These are phyloP conservation scores for Chloromyia formosa DNA, from an alignment of 2,888 invertebrate genomes.

Conservation along the genomic window DNA sequence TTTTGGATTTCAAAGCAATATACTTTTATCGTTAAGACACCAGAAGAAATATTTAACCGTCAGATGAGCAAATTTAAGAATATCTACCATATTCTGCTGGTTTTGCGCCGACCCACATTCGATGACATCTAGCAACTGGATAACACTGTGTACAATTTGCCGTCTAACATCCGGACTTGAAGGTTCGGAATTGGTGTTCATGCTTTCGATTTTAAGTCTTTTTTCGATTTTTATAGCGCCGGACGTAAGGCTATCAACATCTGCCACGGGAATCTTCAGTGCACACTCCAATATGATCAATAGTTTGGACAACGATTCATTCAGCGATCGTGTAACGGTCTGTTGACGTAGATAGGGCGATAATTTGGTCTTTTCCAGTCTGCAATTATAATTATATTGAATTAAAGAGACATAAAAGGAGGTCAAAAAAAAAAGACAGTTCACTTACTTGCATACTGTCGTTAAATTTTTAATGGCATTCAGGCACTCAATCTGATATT, in stretches of 20 bases:
- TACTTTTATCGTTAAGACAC: slow-evolving; percentile 74
- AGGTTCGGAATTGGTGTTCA: slow-evolving; percentile 49
- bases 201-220: slow-evolving; percentile 46
- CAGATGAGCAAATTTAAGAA: slow-evolving; percentile 74
- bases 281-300: slow-evolving; percentile 60
- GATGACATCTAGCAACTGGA: slow-evolving; percentile 72
- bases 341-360: slow-evolving; percentile 56
- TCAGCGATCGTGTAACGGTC: slow-evolving; percentile 56
- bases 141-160: slow-evolving; percentile 66
- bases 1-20: too few relatives aligned
- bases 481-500: slow-evolving; percentile 58
- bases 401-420: too few relatives aligned
- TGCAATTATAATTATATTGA: too few relatives aligned
- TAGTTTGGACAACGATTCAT: slow-evolving; percentile 60
- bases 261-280: slow-evolving; percentile 56
- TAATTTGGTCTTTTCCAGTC: slow-evolving; percentile 59
- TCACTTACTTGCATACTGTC: slow-evolving; percentile 59
- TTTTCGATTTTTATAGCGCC: slow-evolving; percentile 39
- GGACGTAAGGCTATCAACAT: slow-evolving; percentile 53
- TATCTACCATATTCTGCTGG: slow-evolving; percentile 70
- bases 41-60: slow-evolving; percentile 81
- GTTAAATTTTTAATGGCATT: slow-evolving; percentile 66
- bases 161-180: background rate
- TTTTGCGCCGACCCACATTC: slow-evolving; percentile 68
- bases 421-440: background rate